phyloP scores from a whole-genome alignment of 2,888 invertebrate genomes.

The Chesias legatella region DNA sequence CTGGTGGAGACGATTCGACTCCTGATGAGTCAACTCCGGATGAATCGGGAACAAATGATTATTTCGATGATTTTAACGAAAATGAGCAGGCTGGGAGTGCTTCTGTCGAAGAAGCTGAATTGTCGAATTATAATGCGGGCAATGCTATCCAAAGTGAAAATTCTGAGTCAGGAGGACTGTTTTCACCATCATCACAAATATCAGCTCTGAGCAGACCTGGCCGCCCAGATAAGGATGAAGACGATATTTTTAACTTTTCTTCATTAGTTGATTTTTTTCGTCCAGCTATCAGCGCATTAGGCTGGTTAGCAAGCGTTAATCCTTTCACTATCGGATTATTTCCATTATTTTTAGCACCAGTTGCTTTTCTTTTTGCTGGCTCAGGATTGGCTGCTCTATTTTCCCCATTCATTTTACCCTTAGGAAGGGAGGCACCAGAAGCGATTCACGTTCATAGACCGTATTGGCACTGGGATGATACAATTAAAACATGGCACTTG shows the following conservation, averaged over 20 bases:
- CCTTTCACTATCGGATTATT: constrained; percentile 81
- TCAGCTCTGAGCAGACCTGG: constrained; percentile 51
- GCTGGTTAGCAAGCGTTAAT: constrained; percentile 77
- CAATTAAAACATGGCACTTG: constrained; percentile 76
- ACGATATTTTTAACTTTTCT: constrained; percentile 73
- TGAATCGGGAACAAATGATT: constrained; percentile 50
- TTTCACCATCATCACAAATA: constrained; percentile 47
- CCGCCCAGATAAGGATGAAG: constrained; percentile 56
- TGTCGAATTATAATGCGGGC: constrained; percentile 60
- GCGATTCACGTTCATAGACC: constrained; percentile 63
- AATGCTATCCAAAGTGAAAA: constrained; percentile 47
- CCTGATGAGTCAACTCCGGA: constrained; percentile 54
- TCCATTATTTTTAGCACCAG: constrained; percentile 82
- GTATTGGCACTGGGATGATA: constrained; percentile 81
- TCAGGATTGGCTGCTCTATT: constrained; percentile 82
- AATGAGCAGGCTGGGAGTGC: constrained; percentile 53
- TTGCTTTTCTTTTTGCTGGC: constrained; percentile 82
- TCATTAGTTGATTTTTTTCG: constrained; percentile 67
- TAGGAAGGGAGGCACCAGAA: constrained; percentile 63
- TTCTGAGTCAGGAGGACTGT: constrained; percentile 42
- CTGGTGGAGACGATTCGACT: constrained; percentile 50
- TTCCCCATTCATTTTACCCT: constrained; percentile 83
- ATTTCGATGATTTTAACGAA: constrained; percentile 51
- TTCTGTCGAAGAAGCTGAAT: constrained; percentile 56
- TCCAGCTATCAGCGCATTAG: constrained; percentile 73